Percentiles rank a stretch among this genome's conserved stretches.
Conservation (phyloP, 2,113 vertebrate genomes). For the Guaruba guarouba region DNA sequence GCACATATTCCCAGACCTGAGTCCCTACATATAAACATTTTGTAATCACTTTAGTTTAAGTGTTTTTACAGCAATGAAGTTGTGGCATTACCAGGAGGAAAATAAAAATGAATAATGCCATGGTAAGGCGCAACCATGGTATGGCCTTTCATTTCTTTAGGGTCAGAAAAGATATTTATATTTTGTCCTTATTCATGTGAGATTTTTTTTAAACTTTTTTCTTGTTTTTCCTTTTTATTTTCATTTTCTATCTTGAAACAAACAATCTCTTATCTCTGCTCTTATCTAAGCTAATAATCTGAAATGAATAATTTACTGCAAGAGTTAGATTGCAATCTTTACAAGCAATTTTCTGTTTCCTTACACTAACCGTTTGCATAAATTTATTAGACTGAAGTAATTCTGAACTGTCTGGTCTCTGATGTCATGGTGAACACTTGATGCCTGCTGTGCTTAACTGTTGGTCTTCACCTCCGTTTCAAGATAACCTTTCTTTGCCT, state of each 20-base stretch:
- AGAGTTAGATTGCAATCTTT: not conserved
- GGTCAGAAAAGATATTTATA: not conserved
- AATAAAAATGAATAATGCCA: not conserved
- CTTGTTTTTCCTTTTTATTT: not conserved
- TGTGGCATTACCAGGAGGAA: not conserved
- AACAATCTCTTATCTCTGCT: not conserved
- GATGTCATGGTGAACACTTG: not conserved
- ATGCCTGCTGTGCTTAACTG: not conserved
- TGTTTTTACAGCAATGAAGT: not conserved
- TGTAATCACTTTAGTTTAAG: not conserved
- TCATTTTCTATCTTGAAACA: not conserved
- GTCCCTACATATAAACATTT: not conserved
- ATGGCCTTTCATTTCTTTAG: not conserved
- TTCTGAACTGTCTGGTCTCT: not conserved
- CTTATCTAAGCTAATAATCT: not conserved
- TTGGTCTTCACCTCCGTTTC: not conserved
- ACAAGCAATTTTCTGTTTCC: not conserved
- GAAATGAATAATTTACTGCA: constrained; percentile 22
- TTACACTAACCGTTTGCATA: not conserved
- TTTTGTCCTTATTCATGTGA: not conserved
- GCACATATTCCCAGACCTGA: not conserved
- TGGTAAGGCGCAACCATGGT: not conserved
- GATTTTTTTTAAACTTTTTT: not conserved
- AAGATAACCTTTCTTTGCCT: not conserved
- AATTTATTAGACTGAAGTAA: not conserved